These are phyloP conservation scores for Anabacerthia variegaticeps DNA, from an alignment of 2,797 vertebrate species.

Conservation along the genomic window DNA sequence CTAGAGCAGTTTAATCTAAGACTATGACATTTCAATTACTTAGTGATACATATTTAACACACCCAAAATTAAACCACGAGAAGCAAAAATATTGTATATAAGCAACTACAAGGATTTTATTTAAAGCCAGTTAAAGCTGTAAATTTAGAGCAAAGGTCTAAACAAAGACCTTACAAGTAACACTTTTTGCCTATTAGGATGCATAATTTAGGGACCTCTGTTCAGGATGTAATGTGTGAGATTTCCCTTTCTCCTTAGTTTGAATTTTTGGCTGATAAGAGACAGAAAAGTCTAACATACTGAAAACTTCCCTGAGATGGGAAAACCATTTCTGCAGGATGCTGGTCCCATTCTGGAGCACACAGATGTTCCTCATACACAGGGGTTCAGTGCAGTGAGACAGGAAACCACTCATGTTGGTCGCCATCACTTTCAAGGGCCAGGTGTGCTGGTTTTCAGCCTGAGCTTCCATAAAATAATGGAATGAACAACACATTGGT, in stretches of 20 bases:
- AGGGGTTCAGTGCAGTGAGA: not conserved
- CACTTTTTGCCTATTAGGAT: not conserved
- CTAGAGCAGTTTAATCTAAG: slow-evolving; percentile 54
- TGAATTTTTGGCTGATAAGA: not conserved
- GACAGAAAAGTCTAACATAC: not conserved
- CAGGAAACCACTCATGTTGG: not conserved
- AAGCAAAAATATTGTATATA: slow-evolving; percentile 15
- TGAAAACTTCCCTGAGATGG: not conserved
- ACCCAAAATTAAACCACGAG: slow-evolving; percentile 55
- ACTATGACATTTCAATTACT: slow-evolving; percentile 64
- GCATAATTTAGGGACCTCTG: not conserved
- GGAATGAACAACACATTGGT: not conserved
- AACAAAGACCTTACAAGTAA: slow-evolving; percentile 23
- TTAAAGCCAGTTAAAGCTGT: slow-evolving; percentile 26
- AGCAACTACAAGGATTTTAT: slow-evolving; percentile 37
- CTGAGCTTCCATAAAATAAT: not conserved
- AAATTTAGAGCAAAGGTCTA: slow-evolving; percentile 38
- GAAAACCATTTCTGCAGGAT: not conserved
- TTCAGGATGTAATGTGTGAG: not conserved
- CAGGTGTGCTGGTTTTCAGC: not conserved
- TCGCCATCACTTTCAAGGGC: rapidly evolving
- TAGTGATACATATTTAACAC: slow-evolving; percentile 33
- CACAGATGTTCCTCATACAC: not conserved
- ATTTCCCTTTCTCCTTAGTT: not conserved
- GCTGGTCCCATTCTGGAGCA: not conserved